phyloP scores from a whole-genome alignment of 92 coral and sea anemone species.

The Phenganax stokvisi region DNA sequence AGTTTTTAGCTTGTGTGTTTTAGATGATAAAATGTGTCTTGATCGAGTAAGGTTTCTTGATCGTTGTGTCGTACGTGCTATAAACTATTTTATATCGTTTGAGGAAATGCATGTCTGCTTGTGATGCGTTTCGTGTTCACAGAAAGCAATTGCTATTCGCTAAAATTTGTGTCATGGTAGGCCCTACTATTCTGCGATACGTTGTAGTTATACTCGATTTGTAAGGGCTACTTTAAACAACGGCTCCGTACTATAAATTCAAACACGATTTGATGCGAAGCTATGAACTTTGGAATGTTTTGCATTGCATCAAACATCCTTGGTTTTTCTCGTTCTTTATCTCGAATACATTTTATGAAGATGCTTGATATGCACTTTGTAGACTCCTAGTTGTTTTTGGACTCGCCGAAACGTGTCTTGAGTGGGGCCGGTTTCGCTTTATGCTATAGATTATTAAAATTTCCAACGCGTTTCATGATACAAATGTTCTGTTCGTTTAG shows the following conservation, averaged over 20 bases:
- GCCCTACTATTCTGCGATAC: not conserved
- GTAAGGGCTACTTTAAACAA: not conserved
- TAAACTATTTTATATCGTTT: not conserved
- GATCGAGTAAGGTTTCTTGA: slow-evolving; percentile 5
- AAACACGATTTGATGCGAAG: slow-evolving; percentile 13
- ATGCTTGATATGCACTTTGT: not conserved
- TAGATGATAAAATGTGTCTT: not conserved
- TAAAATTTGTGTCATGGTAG: not conserved
- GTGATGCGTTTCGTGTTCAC: not conserved
- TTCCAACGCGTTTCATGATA: not conserved
- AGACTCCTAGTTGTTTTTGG: not conserved
- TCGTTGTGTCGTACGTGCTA: slow-evolving; percentile 3
- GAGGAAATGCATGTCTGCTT: slow-evolving; percentile 9
- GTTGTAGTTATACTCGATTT: not conserved
- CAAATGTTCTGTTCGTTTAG: not conserved
- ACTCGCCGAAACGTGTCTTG: slow-evolving; percentile 5
- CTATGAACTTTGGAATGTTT: not conserved
- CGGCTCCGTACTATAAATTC: not conserved
- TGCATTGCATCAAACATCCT: not conserved
- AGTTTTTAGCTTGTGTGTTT: not conserved
- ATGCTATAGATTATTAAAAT: slow-evolving; percentile 20
- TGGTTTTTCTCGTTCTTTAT: not conserved
- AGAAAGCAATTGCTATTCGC: not conserved
- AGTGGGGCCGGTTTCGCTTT: not conserved
- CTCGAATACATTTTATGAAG: not conserved